Conservation (phyloP, 2,797 vertebrate genomes). For the Brachyrhaphis roseni region DNA sequence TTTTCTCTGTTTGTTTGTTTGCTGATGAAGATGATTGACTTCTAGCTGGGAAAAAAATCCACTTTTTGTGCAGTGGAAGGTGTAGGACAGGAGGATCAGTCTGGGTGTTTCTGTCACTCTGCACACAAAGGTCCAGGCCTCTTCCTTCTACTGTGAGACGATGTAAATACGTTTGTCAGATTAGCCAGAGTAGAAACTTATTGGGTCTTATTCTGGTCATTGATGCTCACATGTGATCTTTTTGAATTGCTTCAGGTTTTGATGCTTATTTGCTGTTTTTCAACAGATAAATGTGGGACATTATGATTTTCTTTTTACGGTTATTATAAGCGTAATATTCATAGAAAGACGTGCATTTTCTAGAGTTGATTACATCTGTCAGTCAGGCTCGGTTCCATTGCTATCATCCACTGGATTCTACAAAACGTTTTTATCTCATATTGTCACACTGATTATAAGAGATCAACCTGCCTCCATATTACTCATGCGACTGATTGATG, state of each 20-base stretch:
- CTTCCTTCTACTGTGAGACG: constrained; percentile 32
- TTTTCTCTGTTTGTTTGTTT: constrained; percentile 59
- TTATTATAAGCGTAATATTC: constrained; percentile 16
- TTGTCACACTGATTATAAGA: not conserved
- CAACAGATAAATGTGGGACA: constrained; percentile 24
- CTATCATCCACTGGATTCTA: not conserved
- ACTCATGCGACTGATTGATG: not conserved
- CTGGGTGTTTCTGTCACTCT: constrained; percentile 43
- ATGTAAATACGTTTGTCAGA: constrained; percentile 50
- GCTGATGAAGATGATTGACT: constrained; percentile 72
- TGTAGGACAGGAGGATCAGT: constrained; percentile 54
- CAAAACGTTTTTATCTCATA: not conserved
- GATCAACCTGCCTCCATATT: not conserved
- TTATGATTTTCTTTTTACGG: constrained; percentile 12
- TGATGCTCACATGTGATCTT: constrained; percentile 56
- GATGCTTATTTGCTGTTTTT: constrained; percentile 30
- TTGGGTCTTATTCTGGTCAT: constrained; percentile 43
- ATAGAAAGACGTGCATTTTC: constrained; percentile 30
- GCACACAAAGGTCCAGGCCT: constrained; percentile 49
- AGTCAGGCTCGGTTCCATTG: constrained; percentile 20
- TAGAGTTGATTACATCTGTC: constrained; percentile 53
- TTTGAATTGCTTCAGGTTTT: constrained; percentile 40
- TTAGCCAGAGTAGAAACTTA: constrained; percentile 42
- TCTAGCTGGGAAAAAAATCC: constrained; percentile 61
- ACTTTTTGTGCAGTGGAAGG: constrained; percentile 51